These are phyloP conservation scores for Ornithorhynchus anatinus DNA, from an alignment of 2,113 vertebrate species.

Conservation along the genomic window DNA sequence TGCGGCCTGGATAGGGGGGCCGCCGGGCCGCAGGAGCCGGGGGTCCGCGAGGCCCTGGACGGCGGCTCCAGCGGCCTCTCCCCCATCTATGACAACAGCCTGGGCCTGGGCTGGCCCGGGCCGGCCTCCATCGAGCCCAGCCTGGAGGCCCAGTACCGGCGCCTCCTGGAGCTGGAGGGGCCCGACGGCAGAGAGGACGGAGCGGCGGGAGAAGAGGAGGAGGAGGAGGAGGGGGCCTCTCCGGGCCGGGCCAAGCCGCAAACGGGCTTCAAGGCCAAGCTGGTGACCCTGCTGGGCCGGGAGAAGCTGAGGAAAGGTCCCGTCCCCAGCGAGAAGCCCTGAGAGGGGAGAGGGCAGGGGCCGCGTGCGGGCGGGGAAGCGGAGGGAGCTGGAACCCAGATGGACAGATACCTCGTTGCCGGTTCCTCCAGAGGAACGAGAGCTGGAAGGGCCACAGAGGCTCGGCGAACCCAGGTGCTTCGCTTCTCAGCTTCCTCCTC, in stretches of 20 bases:
- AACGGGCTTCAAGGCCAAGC: slow-evolving; percentile 65
- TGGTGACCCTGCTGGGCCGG: slow-evolving; percentile 69
- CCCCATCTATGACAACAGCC: slow-evolving; percentile 57
- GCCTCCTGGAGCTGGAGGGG: slow-evolving; percentile 27
- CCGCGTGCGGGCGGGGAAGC: too few relatives aligned
- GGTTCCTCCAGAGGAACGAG: too few relatives aligned
- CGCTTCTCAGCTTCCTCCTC: too few relatives aligned
- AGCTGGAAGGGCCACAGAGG: too few relatives aligned
- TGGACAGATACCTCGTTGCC: too few relatives aligned
- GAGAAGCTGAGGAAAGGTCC: slow-evolving; percentile 49
- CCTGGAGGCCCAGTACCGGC: slow-evolving; percentile 52
- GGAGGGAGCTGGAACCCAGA: too few relatives aligned
- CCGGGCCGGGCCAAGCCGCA: neutral
- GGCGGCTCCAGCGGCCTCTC: slow-evolving; percentile 24
- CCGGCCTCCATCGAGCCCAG: neutral
- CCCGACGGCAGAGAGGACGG: neutral
- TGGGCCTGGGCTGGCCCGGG: slow-evolving; percentile 4
- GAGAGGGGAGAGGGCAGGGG: neutral
- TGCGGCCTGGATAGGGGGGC: neutral
- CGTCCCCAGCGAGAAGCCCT: slow-evolving; percentile 48
- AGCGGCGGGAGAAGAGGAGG: too few relatives aligned
- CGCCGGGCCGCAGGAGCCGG: rapidly evolving
- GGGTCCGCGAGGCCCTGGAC: neutral
- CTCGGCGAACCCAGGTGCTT: too few relatives aligned
- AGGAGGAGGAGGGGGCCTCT: neutral